Evolutionary conservation across 2,797 vertebrate genomes (phyloP).

Genomic region (Lagorchestes hirsutus): DNA sequence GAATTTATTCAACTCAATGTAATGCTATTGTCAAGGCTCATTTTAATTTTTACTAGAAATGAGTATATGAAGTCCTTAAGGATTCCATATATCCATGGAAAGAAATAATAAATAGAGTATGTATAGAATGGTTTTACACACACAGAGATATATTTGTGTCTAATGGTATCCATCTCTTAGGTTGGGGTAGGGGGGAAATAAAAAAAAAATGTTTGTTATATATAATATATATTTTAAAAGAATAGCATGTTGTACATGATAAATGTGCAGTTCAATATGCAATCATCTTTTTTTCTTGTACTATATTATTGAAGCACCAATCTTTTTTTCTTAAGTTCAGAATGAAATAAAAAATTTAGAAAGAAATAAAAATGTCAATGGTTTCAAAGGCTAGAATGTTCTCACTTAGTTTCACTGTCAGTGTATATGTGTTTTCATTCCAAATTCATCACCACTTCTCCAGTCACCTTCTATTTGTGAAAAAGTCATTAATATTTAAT

Average conservation of each 20-base stretch:
- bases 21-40: constrained; percentile 41
- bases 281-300: background rate
- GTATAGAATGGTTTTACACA: background rate
- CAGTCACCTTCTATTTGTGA: background rate
- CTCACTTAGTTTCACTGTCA: background rate
- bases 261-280: background rate
- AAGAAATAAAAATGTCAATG: background rate
- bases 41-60: constrained; percentile 56
- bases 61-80: background rate
- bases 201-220: background rate
- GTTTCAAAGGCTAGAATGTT: background rate
- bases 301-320: background rate
- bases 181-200: background rate
- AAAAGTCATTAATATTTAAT: background rate
- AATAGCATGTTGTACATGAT: background rate
- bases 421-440: background rate
- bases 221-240: background rate
- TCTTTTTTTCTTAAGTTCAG: background rate
- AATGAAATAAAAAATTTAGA: background rate
- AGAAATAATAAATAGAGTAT: constrained; percentile 21
- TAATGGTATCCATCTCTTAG: background rate
- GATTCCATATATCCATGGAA: background rate
- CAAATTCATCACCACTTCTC: background rate
- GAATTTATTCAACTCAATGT: constrained; percentile 25
- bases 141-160: background rate